These are phyloP conservation scores for Tortricodes alternella DNA, from an alignment of 2,888 invertebrate species.

Conservation along the genomic window DNA sequence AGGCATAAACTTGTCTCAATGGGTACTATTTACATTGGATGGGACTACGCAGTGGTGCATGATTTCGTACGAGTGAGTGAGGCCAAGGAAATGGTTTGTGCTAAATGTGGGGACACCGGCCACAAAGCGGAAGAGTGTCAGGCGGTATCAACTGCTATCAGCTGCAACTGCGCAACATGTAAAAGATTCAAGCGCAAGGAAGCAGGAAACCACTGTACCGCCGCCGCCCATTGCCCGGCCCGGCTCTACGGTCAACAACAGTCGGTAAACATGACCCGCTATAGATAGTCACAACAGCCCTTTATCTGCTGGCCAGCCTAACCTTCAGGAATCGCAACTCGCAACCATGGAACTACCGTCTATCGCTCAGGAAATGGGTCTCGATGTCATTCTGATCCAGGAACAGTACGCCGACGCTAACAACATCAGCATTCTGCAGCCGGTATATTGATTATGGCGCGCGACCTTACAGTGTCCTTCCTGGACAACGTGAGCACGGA, in stretches of 20 bases:
- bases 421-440: conserved; percentile 30
- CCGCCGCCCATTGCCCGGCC: conserved; percentile 34
- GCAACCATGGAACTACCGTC: conserved; percentile 37
- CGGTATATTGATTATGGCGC: conserved; percentile 27
- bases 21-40: too few relatives aligned
- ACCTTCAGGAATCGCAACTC: conserved; percentile 31
- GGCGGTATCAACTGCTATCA: neutral
- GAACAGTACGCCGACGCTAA: conserved; percentile 35
- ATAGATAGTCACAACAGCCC: conserved; percentile 30
- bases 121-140: conserved; percentile 9
- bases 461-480: conserved; percentile 10
- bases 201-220: neutral
- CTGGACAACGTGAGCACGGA: conserved; percentile 32
- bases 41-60: too few relatives aligned
- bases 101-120: conserved; percentile 26
- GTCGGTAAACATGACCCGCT: neutral
- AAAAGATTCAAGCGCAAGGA: conserved; percentile 4
- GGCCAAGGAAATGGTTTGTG: conserved; percentile 10
- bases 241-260: conserved; percentile 31
- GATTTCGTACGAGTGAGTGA: conserved; percentile 10
- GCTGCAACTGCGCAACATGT: conserved; percentile 35
- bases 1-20: too few relatives aligned
- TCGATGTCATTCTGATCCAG: conserved; percentile 39
- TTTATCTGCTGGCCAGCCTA: conserved; percentile 35
- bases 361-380: conserved; percentile 15